Evolutionary conservation across 1,140 invertebrate species (phyloP).

Genomic region (Aphis craccivora): DNA sequence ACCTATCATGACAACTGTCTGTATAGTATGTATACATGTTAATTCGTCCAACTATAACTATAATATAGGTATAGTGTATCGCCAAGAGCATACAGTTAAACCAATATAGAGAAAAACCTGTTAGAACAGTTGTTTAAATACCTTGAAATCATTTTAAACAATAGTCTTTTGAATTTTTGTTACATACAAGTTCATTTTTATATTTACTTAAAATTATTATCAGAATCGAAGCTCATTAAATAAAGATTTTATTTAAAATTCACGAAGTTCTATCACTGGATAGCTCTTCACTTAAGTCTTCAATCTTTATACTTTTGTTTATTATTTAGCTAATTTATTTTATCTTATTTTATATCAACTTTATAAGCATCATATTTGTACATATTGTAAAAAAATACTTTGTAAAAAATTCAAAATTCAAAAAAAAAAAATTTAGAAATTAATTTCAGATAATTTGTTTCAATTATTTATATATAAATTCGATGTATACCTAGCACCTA

Average conservation of each 20-base stretch:
- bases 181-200: slow-evolving; percentile 11
- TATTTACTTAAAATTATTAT: slow-evolving; percentile 2
- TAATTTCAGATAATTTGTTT: background rate
- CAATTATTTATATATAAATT: background rate
- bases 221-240: background rate
- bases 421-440: background rate
- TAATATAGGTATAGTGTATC: background rate
- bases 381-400: no score
- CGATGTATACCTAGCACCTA: no score
- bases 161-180: slow-evolving; percentile 29
- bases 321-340: no score
- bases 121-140: slow-evolving; percentile 34
- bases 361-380: no score
- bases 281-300: no score
- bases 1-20: slow-evolving; percentile 14
- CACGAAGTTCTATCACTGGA: no score
- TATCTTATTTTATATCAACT: no score
- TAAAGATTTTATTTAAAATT: background rate
- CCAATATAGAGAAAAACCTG: slow-evolving; percentile 38
- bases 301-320: no score
- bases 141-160: slow-evolving; percentile 32
- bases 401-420: no score
- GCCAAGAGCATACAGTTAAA: slow-evolving; percentile 32
- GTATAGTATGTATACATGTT: background rate
- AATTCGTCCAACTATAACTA: background rate